Base-by-base conservation (phyloP, 2,113 vertebrate genomes). In the Phrynocephalus versicolor region DNA sequence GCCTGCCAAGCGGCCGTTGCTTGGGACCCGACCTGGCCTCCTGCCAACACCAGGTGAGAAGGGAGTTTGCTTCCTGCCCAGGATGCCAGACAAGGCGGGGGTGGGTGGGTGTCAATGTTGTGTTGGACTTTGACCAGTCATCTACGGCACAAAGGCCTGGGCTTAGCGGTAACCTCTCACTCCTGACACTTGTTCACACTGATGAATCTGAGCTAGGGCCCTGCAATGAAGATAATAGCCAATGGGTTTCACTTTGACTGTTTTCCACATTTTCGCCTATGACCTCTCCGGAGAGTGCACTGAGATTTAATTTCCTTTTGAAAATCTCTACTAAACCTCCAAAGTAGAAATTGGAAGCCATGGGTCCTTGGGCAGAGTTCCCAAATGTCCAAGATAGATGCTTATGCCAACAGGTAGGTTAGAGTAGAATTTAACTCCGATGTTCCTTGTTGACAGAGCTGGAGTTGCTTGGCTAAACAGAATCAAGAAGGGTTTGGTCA, bases 1-100 rank as follows among this genome's bases (percentile, higher is more conserved):
- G 6, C 33, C 92, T 72, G 85, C 90, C 62, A 96, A 96, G 91
- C 91, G 88, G 18, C 92, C 89, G 2, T 90, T 93, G 13, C 90
- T 91, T 82, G 91, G 94, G 57, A 92, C 93, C 80, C 94, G 90
- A 51, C 84, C 87, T 41, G 92, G 94, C 30, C 94, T 97, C 33
- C 92, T 95, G 14, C 90, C 89, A 15, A 13, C 91, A 41, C 94
- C 92, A 82, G 95, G 94, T 95, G 78, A 92, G 92, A 55, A 25
- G 76, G 3, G 73, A 27, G 58, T 69, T 74, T 30, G 77, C 19
- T 21, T 76, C 13, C 13, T 16, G 9, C 55, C 23, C 55, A 23
- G 33, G n/a, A 9, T 27, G n/a, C n/a, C n/a, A n/a, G n/a, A n/a
- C n/a, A n/a, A n/a, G n/a, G n/a, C n/a, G n/a, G n/a, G n/a, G n/a